Evolutionary conservation across 1,140 invertebrate genomes (phyloP).

Genomic region (Drosophila hydei): DNA sequence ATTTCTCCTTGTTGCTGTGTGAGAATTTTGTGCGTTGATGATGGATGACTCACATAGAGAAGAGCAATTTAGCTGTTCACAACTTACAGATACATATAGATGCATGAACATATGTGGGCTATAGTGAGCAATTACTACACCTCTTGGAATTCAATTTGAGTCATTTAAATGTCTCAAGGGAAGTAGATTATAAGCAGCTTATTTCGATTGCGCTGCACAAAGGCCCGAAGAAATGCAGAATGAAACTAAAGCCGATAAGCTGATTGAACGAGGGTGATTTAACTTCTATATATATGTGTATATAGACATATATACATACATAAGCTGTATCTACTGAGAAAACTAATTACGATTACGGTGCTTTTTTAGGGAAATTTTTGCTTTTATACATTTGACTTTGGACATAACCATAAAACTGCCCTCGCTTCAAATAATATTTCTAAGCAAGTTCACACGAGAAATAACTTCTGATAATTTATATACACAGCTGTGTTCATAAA

Average conservation of each 20-base stretch:
- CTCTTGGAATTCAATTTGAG: slow-evolving; percentile 4
- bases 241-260: slow-evolving; percentile 2
- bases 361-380: too few species aligned
- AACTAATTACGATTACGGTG: too few species aligned
- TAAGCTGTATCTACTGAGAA: too few species aligned
- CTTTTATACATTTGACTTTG: too few species aligned
- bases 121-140: not conserved
- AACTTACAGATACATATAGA: not conserved
- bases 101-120: not conserved
- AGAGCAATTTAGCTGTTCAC: slow-evolving; percentile 18
- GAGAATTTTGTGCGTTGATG: slow-evolving; percentile 8
- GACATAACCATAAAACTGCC: not conserved
- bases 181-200: slow-evolving; percentile 4
- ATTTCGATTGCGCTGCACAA: not conserved
- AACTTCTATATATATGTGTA: too few species aligned
- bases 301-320: too few species aligned
- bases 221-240: not conserved
- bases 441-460: not conserved
- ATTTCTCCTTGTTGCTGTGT: slow-evolving; percentile 31
- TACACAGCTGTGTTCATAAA: too few species aligned
- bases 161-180: slow-evolving; percentile 11
- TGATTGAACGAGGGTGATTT: not conserved
- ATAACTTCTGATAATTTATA: too few species aligned
- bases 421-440: not conserved
- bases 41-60: slow-evolving; percentile 8